Conservation (phyloP, 2,797 vertebrate species). For the Danio jaintianensis region DNA sequence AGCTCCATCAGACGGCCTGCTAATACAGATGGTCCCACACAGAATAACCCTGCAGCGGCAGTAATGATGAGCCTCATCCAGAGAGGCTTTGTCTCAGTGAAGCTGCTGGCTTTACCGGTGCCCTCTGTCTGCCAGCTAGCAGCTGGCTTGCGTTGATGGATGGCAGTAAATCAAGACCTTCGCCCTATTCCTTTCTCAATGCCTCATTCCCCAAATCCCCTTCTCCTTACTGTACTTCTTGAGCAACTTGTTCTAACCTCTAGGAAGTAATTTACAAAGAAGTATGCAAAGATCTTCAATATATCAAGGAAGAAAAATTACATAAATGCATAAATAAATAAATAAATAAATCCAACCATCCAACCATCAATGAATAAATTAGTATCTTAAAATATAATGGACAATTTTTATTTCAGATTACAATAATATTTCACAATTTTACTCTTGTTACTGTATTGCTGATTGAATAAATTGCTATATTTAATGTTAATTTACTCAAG, state of each 20-base stretch:
- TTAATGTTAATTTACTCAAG: too few relatives aligned
- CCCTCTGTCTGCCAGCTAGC: constrained; percentile 65
- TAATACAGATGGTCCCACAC: constrained; percentile 62
- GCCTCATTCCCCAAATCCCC: constrained; percentile 48
- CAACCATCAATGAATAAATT: too few relatives aligned
- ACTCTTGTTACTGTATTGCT: too few relatives aligned
- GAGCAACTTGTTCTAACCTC: constrained; percentile 40
- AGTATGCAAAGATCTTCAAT: neutral
- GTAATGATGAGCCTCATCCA: constrained; percentile 61
- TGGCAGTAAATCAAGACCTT: constrained; percentile 71
- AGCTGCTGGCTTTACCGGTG: constrained; percentile 35
- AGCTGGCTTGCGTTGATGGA: constrained; percentile 74
- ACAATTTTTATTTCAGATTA: too few relatives aligned
- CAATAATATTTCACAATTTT: too few relatives aligned
- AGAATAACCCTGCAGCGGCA: constrained; percentile 63
- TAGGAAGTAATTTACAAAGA: neutral
- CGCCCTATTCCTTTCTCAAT: constrained; percentile 58
- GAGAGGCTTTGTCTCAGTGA: constrained; percentile 50
- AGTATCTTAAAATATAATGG: too few relatives aligned
- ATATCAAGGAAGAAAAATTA: neutral
- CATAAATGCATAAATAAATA: too few relatives aligned
- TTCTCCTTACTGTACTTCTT: constrained; percentile 48
- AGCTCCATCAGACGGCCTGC: constrained; percentile 60
- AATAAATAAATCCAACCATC: too few relatives aligned
- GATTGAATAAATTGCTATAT: too few relatives aligned